These are phyloP conservation scores for Drosophila meridionalis DNA, from an alignment of 2,888 invertebrate species.

Conservation along the genomic window DNA sequence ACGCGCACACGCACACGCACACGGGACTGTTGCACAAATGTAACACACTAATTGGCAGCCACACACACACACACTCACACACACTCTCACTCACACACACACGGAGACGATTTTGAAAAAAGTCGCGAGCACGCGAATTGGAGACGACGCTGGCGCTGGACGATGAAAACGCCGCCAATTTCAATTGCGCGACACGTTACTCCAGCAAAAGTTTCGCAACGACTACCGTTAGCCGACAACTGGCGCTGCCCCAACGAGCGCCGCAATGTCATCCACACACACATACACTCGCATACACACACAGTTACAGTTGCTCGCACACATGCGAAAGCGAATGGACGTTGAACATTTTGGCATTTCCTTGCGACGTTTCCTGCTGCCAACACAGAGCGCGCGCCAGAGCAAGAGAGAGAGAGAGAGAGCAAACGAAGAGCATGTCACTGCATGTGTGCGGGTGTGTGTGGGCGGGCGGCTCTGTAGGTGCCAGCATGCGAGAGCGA, in stretches of 20 bases:
- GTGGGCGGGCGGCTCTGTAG: constrained; percentile 7
- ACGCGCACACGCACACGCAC: constrained; percentile 25
- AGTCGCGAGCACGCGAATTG: constrained; percentile 51
- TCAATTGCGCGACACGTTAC: constrained; percentile 83
- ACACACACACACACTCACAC: constrained; percentile 32
- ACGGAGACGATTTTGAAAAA: constrained; percentile 7
- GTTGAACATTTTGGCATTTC: constrained; percentile 76
- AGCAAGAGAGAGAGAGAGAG: constrained; percentile 2
- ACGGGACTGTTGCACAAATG: constrained; percentile 62
- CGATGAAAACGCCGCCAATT: constrained; percentile 74
- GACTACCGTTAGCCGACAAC: constrained; percentile 81
- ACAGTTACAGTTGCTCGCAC: constrained; percentile 32
- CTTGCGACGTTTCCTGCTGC: constrained; percentile 75
- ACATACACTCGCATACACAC: constrained; percentile 33
- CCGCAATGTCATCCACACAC: constrained; percentile 74
- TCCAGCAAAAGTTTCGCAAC: constrained; percentile 85
- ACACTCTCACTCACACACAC: constrained; percentile 10
- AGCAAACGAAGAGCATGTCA: constrained; percentile 35
- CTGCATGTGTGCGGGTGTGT: constrained; percentile 21
- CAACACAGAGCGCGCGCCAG: constrained; percentile 14
- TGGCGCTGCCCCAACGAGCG: constrained; percentile 75
- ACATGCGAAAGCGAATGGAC: constrained; percentile 56
- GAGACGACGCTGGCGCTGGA: constrained; percentile 46
- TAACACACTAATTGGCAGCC: constrained; percentile 66
- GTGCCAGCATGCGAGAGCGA: constrained; percentile 20